Conservation (phyloP, 92 coral and sea anemone genomes). For the Palythoa grandis region DNA sequence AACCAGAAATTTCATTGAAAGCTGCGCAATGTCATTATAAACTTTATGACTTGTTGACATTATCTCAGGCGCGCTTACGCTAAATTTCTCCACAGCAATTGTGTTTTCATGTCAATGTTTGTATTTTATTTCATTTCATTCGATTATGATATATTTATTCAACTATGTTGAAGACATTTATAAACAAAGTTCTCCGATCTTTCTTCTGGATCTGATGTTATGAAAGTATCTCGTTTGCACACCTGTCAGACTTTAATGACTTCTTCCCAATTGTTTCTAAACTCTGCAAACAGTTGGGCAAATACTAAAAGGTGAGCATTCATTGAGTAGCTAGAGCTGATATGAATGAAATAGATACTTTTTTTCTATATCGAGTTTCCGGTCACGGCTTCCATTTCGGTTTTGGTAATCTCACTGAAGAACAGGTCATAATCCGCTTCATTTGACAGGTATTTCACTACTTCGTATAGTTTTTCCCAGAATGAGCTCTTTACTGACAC, state of each 20-base stretch:
- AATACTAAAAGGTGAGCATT: neutral
- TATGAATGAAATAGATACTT: slow-evolving; percentile 16
- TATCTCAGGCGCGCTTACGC: neutral
- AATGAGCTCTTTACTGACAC: neutral
- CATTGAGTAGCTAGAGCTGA: slow-evolving; percentile 7
- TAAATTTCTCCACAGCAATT: neutral
- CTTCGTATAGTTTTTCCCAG: neutral
- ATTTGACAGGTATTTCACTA: slow-evolving; percentile 15
- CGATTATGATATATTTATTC: neutral
- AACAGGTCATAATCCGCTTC: slow-evolving; percentile 6
- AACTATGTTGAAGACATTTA: neutral
- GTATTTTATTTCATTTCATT: neutral
- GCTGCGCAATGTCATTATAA: neutral
- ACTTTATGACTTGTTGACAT: neutral
- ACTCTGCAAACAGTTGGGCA: neutral
- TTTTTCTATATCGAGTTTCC: slow-evolving; percentile 16
- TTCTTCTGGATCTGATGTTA: slow-evolving; percentile 3
- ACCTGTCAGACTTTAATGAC: neutral
- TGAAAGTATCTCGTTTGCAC: neutral
- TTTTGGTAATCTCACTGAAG: neutral
- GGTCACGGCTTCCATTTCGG: slow-evolving; percentile 20
- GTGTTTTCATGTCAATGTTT: neutral
- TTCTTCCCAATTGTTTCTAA: neutral
- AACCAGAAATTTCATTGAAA: neutral
- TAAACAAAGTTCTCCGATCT: slow-evolving; percentile 1